Conservation (phyloP, 2,888 invertebrate genomes). For the Blera fallax region DNA sequence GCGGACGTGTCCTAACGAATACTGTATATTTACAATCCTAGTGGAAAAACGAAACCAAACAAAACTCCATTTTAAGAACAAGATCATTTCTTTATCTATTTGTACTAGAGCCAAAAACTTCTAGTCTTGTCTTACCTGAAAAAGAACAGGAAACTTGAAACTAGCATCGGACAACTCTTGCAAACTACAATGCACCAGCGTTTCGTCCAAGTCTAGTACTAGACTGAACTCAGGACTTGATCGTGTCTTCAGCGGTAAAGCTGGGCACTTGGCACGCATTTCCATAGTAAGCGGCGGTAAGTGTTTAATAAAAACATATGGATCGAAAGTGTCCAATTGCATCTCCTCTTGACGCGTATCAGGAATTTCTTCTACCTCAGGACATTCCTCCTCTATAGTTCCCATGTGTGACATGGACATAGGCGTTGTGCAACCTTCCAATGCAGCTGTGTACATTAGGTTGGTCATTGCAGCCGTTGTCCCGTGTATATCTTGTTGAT, state of each 20-base stretch:
- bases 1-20: slow-evolving; percentile 94
- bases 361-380: slow-evolving; percentile 75
- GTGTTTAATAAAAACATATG: slow-evolving; percentile 95
- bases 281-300: slow-evolving; percentile 91
- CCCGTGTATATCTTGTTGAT: slow-evolving; percentile 46
- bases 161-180: slow-evolving; percentile 95
- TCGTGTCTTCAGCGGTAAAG: slow-evolving; percentile 94
- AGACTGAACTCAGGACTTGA: slow-evolving; percentile 97
- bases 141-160: slow-evolving; percentile 95
- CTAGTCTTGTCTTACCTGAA: slow-evolving; percentile 83
- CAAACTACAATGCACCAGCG: slow-evolving; percentile 96
- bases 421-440: slow-evolving; percentile 56
- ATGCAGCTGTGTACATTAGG: slow-evolving; percentile 53
- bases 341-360: slow-evolving; percentile 74
- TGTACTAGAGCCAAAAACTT: not conserved
- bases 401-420: slow-evolving; percentile 57
- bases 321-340: slow-evolving; percentile 92
- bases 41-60: too few species aligned
- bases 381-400: slow-evolving; percentile 73
- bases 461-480: slow-evolving; percentile 58
- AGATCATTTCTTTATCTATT: not conserved
- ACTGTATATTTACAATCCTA: slow-evolving; percentile 95
- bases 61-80: slow-evolving; percentile 63
- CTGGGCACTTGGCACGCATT: slow-evolving; percentile 86
- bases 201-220: slow-evolving; percentile 91